phyloP scores from a whole-genome alignment of 2,113 vertebrate genomes.

The Oryzias javanicus region DNA sequence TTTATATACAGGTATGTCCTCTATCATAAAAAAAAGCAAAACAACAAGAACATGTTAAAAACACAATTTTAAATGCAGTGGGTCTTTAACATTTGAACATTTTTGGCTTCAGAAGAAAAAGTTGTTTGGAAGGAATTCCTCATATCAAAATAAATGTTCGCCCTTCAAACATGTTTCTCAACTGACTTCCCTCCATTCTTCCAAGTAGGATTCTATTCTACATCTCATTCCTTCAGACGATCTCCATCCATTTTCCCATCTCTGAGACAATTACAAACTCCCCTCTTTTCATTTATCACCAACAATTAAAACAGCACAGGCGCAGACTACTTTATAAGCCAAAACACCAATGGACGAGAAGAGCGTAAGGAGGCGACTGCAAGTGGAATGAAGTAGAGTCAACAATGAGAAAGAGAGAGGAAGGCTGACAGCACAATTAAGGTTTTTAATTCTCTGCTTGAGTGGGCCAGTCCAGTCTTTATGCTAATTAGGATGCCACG shows the following conservation, averaged over 20 bases:
- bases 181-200: no score
- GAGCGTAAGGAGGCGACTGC: constrained; percentile 41
- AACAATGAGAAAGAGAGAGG: constrained; percentile 71
- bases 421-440: constrained; percentile 98
- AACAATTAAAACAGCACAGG: constrained; percentile 66
- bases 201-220: constrained; percentile 6
- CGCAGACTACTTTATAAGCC: constrained; percentile 49
- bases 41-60: no score
- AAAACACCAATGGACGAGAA: constrained; percentile 22
- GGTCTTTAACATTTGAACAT: no score
- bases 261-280: constrained; percentile 63
- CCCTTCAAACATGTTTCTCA: no score
- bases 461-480: constrained; percentile 96
- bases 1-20: no score
- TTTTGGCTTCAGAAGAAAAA: no score
- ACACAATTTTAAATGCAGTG: no score
- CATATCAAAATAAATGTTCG: no score
- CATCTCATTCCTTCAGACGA: constrained; percentile 31
- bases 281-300: constrained; percentile 61
- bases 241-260: constrained; percentile 33
- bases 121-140: no score
- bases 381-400: constrained; percentile 80
- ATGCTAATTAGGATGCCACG: constrained; percentile 90
- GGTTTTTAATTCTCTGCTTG: constrained; percentile 99
- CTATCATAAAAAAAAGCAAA: no score